A percentile compares a stretch with the other conserved stretches of the same genome.
These are phyloP conservation scores for Leptura quadrifasciata DNA, from an alignment of 2,888 invertebrate species.

Conservation along the genomic window DNA sequence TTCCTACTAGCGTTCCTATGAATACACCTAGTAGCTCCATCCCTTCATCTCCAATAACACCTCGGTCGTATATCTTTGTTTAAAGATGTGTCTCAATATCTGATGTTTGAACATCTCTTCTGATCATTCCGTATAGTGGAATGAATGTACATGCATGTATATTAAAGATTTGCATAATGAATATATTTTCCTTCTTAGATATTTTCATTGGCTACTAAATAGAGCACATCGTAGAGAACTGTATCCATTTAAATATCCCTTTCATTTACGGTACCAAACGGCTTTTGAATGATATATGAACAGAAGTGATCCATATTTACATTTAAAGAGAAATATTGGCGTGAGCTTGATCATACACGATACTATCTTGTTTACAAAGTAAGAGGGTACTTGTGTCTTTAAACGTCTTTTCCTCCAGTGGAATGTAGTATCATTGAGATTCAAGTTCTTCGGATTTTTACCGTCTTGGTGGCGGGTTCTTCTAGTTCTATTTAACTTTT, in stretches of 20 bases:
- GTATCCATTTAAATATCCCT: not conserved
- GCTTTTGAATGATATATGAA: not conserved
- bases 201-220: not conserved
- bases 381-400: slow-evolving; percentile 28
- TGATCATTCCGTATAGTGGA: too few relatives aligned
- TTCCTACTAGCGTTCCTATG: too few relatives aligned
- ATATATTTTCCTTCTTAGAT: not conserved
- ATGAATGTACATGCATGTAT: too few relatives aligned
- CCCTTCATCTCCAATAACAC: too few relatives aligned
- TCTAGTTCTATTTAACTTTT: slow-evolving; percentile 37
- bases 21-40: too few relatives aligned
- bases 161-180: not conserved
- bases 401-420: slow-evolving; percentile 40
- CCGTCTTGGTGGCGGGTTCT: slow-evolving; percentile 25
- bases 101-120: too few relatives aligned
- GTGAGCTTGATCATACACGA: slow-evolving; percentile 3
- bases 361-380: not conserved
- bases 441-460: slow-evolving; percentile 45
- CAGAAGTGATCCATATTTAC: not conserved
- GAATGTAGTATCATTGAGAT: slow-evolving; percentile 47
- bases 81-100: too few relatives aligned
- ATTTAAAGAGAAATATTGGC: not conserved
- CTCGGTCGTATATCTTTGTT: too few relatives aligned
- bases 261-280: not conserved
- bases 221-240: not conserved